Evolutionary conservation across 1,140 invertebrate genomes (phyloP).

Genomic region (Neodiprion fabricii): DNA sequence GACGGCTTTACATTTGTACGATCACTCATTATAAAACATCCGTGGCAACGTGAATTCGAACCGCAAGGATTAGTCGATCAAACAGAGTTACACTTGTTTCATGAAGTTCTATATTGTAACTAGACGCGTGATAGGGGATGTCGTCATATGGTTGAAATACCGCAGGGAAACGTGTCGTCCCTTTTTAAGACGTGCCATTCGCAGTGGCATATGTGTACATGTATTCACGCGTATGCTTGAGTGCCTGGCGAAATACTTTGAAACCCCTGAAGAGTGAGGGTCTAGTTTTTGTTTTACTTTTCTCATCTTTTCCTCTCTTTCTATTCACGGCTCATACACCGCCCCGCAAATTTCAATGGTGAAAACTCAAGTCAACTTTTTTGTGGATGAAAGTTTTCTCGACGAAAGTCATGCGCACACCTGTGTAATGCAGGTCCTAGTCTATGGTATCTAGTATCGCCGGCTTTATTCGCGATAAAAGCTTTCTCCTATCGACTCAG

Average conservation of each 20-base stretch:
- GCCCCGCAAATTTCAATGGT: too few relatives aligned
- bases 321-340: too few relatives aligned
- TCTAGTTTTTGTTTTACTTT: not conserved
- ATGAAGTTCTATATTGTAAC: slow-evolving; percentile 48
- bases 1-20: too few relatives aligned
- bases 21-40: slow-evolving; percentile 18
- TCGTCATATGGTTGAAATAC: not conserved
- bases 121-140: slow-evolving; percentile 44
- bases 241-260: not conserved
- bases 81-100: slow-evolving; percentile 51
- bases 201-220: not conserved
- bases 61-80: slow-evolving; percentile 36
- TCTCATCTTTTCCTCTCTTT: not conserved
- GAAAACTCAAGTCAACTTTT: too few relatives aligned
- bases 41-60: slow-evolving; percentile 17
- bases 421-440: not conserved
- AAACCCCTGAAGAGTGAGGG: not conserved
- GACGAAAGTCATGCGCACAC: too few relatives aligned
- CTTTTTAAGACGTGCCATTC: slow-evolving; percentile 25
- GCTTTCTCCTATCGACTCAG: not conserved
- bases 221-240: not conserved
- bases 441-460: not conserved
- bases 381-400: too few relatives aligned
- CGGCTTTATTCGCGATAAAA: slow-evolving; percentile 4
- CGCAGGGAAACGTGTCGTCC: not conserved